phyloP scores from a whole-genome alignment of 2,888 invertebrate genomes.

The Schizotus pectinicornis region DNA sequence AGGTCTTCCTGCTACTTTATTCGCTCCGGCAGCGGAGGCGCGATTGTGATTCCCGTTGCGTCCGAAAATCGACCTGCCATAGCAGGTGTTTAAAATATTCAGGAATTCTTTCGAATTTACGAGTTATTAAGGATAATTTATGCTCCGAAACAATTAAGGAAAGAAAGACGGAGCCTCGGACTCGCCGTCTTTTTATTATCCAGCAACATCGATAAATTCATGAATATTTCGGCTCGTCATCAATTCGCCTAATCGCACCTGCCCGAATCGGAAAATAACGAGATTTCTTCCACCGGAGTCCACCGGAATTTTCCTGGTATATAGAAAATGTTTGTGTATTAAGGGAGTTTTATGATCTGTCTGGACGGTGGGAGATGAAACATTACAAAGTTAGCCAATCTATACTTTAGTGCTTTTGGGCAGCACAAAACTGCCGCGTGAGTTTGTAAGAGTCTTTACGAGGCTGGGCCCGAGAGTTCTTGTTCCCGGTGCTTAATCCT shows the following conservation, averaged over 20 bases:
- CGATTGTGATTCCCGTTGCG: background rate
- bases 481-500: conserved; percentile 34
- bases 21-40: conserved; percentile 6
- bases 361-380: conserved; percentile 55
- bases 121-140: conserved; percentile 26
- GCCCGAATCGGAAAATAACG: too few species aligned
- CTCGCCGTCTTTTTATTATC: too few species aligned
- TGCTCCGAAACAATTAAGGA: conserved; percentile 24
- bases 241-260: too few species aligned
- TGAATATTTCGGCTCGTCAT: too few species aligned
- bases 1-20: conserved; percentile 23
- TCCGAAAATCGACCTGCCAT: conserved; percentile 21
- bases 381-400: conserved; percentile 58
- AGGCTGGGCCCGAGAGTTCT: conserved; percentile 40
- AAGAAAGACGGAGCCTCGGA: background rate
- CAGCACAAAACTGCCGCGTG: conserved; percentile 36
- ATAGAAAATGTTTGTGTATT: conserved; percentile 52
- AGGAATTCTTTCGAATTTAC: conserved; percentile 23
- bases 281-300: too few species aligned
- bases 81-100: conserved; percentile 27
- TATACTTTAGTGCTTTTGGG: conserved; percentile 53
- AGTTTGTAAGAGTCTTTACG: conserved; percentile 45
- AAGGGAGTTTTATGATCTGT: conserved; percentile 54
- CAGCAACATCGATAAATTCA: too few species aligned
- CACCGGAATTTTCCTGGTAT: conserved; percentile 22